A percentile compares a stretch with the other conserved stretches of the same genome.
Evolutionary conservation across 2,888 invertebrate genomes (phyloP).

Genomic region (Acheta domesticus): DNA sequence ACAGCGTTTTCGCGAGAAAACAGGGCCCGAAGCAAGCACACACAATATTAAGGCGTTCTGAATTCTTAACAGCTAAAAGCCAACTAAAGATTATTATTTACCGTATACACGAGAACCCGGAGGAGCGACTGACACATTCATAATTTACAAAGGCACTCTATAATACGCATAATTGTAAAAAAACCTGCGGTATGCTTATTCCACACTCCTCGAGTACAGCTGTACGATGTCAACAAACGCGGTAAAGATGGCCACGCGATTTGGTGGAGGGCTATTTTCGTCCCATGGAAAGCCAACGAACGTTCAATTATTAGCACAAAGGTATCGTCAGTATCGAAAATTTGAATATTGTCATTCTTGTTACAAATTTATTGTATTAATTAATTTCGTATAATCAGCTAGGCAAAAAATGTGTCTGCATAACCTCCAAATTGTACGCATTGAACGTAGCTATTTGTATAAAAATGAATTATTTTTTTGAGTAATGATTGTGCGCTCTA

Average conservation of each 20-base stretch:
- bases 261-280: background rate
- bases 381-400: too few relatives aligned
- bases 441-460: too few relatives aligned
- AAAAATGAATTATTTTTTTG: too few relatives aligned
- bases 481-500: too few relatives aligned
- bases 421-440: too few relatives aligned
- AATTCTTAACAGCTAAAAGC: constrained; percentile 19
- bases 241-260: background rate
- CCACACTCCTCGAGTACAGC: constrained; percentile 3
- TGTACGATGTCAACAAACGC: background rate
- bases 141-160: constrained; percentile 3
- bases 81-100: constrained; percentile 27
- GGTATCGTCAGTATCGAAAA: too few relatives aligned
- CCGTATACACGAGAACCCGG: constrained; percentile 35
- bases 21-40: constrained; percentile 36
- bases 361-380: too few relatives aligned
- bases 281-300: too few relatives aligned
- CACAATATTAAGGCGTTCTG: background rate
- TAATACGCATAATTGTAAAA: constrained; percentile 20
- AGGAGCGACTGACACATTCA: constrained; percentile 34
- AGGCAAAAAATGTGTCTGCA: too few relatives aligned
- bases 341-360: too few relatives aligned
- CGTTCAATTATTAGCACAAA: too few relatives aligned
- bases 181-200: constrained; percentile 27
- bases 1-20: background rate